These are phyloP conservation scores for Scaeva pyrastri DNA, from an alignment of 2,888 invertebrate species.

Conservation along the genomic window DNA sequence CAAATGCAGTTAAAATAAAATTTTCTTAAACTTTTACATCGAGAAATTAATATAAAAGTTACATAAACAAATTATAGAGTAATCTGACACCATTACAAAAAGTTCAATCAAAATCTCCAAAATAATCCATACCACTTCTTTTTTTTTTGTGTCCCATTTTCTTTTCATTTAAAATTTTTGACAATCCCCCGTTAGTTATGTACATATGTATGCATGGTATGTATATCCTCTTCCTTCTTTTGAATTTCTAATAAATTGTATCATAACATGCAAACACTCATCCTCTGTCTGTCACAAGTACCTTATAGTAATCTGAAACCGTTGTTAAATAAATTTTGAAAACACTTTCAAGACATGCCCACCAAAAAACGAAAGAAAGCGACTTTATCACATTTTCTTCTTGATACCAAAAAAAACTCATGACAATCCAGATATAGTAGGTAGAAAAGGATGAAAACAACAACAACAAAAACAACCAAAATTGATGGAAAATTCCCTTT, in stretches of 20 bases:
- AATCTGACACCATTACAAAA: too few relatives aligned
- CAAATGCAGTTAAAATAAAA: too few relatives aligned
- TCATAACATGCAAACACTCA: conserved; percentile 65
- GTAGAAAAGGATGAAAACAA: conserved; percentile 14
- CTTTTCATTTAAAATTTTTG: background rate
- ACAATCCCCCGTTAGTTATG: background rate
- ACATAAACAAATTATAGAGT: too few relatives aligned
- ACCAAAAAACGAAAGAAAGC: conserved; percentile 7
- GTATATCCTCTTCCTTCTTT: background rate
- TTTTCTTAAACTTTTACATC: too few relatives aligned
- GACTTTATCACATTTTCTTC: conserved; percentile 49
- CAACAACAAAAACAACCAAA: conserved; percentile 10
- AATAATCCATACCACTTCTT: too few relatives aligned
- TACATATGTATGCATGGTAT: too few relatives aligned
- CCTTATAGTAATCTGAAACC: conserved; percentile 36
- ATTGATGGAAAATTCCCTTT: conserved; percentile 48
- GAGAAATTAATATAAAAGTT: too few relatives aligned
- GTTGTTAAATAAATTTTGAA: conserved; percentile 37
- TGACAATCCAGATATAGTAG: conserved; percentile 22
- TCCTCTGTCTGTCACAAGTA: conserved; percentile 27
- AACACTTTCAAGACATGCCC: conserved; percentile 34
- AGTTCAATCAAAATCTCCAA: too few relatives aligned
- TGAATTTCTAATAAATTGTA: conserved; percentile 47
- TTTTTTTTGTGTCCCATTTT: background rate
- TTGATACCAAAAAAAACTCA: conserved; percentile 17